Percentiles rank a stretch among this genome's conserved stretches.
Evolutionary conservation across 2,888 invertebrate genomes (phyloP).

Genomic region (Erpobdella octoculata): DNA sequence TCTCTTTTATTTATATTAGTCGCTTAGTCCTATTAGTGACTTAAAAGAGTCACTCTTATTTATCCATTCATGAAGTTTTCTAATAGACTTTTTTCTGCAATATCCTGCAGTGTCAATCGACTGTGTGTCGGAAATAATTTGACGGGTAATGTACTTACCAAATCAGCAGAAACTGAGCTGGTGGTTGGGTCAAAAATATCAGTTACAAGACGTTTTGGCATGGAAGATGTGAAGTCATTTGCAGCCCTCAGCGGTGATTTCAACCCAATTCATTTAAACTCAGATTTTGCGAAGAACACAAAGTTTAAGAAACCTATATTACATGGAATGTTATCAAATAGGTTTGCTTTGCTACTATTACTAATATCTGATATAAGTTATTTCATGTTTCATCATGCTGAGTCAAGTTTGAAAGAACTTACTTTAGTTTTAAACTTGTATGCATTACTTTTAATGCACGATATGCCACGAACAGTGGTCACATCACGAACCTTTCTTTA

Average conservation of each 20-base stretch:
- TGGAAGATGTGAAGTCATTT: conserved; percentile 6
- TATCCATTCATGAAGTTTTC: no score
- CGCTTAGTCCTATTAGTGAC: no score
- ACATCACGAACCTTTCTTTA: no score
- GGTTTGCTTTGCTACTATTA: background rate
- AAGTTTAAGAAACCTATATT: background rate
- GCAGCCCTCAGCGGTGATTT: background rate
- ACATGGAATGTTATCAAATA: conserved; percentile 9
- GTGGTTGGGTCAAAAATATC: background rate
- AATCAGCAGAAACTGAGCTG: background rate
- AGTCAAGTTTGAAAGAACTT: no score
- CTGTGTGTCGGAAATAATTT: no score
- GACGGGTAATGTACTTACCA: no score
- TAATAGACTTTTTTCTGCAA: no score
- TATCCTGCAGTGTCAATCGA: no score
- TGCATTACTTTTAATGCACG: no score
- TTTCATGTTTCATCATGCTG: background rate
- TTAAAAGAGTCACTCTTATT: no score
- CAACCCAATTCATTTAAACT: conserved; percentile 8
- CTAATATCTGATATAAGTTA: background rate
- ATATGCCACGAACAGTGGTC: no score
- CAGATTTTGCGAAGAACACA: background rate
- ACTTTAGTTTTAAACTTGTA: background rate
- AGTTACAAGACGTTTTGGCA: background rate
- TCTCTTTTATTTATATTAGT: no score